Base-by-base conservation (phyloP, 2,113 vertebrate genomes). In the Bos indicus region DNA sequence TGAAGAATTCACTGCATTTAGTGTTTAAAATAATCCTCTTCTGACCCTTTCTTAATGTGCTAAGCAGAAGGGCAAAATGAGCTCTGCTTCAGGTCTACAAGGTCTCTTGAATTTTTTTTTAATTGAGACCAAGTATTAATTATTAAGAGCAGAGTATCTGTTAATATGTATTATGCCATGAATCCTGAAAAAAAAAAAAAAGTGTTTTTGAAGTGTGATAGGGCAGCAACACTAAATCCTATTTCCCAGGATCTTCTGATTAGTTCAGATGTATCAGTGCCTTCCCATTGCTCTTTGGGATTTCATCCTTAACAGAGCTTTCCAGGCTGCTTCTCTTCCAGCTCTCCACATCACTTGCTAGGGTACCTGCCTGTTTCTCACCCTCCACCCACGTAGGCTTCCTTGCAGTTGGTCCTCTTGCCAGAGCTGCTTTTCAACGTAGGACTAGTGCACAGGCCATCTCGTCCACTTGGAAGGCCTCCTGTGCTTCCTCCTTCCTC, bases 181-280 rank as follows among this genome's bases (percentile, higher is more conserved):
- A 97, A 95, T 92, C 77, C 85, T 88, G 48, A 62, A 86, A 80
- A 26, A 85, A 36, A 26, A 85, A 36, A 36, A 11, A n/a, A 7
- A 7, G 30, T 16, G 2, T 25, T 36, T 77, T 90, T 94, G 40
- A 92, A 80, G 80, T 91, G 16, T 67, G 90, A 77, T 82, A 84
- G 19, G 52, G 11, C 40, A 94, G 40, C 90, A 52, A 64, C 33
- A 62, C 6, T 90, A 28, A 88, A 71, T 52, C 46, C 14, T 67
- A 74, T 87, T 96, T 97, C 77, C 94, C 90, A 46, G 80, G 78
- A 95, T 91, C 87, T 97, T 96, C 94, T 96, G 91, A 97, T 96
- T 94, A 94, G 85, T 95, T 91, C 48, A 84, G 95, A 84, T 40
- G 74, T 91, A 71, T 94, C 89, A 90, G 96, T 94, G 91, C 57